phyloP scores from a whole-genome alignment of 2,888 invertebrate species.

The Acanthosepion lycidas region DNA sequence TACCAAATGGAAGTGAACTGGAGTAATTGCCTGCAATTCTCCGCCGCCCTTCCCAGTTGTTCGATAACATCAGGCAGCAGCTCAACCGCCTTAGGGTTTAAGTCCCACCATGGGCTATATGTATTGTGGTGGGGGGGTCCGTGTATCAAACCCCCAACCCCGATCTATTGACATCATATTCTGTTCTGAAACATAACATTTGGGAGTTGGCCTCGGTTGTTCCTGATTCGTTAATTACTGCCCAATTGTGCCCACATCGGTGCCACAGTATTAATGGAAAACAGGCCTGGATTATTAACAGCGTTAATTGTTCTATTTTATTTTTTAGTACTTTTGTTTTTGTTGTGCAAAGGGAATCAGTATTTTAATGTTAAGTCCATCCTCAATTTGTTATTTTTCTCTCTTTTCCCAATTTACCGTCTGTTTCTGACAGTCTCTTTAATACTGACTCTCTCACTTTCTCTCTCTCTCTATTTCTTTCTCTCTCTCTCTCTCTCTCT shows the following conservation, averaged over 20 bases:
- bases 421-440: too few species aligned
- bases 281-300: not conserved
- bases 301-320: not conserved
- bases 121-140: not conserved
- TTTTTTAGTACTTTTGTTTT: not conserved
- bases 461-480: not conserved
- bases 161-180: not conserved
- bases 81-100: not conserved
- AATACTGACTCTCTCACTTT: not conserved
- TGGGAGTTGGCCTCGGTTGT: not conserved
- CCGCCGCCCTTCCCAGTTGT: not conserved
- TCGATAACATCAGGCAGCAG: not conserved
- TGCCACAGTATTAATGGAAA: not conserved
- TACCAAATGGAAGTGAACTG: not conserved
- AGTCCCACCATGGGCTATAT: not conserved
- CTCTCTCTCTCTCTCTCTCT: not conserved
- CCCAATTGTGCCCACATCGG: too few species aligned
- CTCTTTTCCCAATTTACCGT: too few species aligned
- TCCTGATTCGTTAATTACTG: not conserved
- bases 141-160: not conserved
- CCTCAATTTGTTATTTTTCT: too few species aligned
- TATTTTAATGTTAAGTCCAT: too few species aligned
- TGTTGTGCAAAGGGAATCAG: not conserved
- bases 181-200: not conserved
- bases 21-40: not conserved